phyloP scores from a whole-genome alignment of 2,797 vertebrate species.

The Macrochelys suwanniensis region DNA sequence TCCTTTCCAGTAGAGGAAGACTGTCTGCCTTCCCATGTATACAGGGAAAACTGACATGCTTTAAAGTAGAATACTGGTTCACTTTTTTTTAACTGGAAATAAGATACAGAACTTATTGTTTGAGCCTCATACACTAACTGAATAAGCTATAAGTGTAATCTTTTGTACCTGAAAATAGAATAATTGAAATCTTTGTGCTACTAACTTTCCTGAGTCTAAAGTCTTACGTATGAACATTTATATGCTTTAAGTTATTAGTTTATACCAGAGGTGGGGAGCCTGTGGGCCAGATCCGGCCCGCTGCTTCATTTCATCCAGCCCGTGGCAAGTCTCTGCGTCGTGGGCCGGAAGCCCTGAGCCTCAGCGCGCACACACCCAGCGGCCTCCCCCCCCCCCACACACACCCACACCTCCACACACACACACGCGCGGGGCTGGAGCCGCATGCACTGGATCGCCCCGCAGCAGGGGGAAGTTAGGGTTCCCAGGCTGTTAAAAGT shows the following conservation, averaged over 20 bases:
- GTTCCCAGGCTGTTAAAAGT: too few relatives aligned
- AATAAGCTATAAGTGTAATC: not conserved
- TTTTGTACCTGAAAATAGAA: not conserved
- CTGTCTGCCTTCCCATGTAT: not conserved
- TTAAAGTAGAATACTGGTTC: not conserved
- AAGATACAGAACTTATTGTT: not conserved
- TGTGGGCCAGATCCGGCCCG: too few relatives aligned
- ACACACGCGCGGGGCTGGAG: too few relatives aligned
- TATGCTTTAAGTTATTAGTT: not conserved
- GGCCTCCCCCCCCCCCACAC: too few relatives aligned
- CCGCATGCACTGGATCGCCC: too few relatives aligned
- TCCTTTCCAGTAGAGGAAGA: not conserved
- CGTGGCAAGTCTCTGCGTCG: too few relatives aligned
- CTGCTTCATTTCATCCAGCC: too few relatives aligned
- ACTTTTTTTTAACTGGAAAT: not conserved
- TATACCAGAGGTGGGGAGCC: not conserved
- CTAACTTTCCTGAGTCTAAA: not conserved
- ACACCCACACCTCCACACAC: too few relatives aligned
- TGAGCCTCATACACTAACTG: rapidly evolving
- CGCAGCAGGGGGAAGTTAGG: too few relatives aligned
- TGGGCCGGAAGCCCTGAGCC: too few relatives aligned
- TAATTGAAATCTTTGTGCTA: not conserved
- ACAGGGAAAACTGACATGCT: not conserved
- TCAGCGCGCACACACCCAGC: too few relatives aligned
- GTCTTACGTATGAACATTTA: not conserved